phyloP scores from a whole-genome alignment of 2,797 vertebrate genomes.

The Mormyrus hasselquistii region DNA sequence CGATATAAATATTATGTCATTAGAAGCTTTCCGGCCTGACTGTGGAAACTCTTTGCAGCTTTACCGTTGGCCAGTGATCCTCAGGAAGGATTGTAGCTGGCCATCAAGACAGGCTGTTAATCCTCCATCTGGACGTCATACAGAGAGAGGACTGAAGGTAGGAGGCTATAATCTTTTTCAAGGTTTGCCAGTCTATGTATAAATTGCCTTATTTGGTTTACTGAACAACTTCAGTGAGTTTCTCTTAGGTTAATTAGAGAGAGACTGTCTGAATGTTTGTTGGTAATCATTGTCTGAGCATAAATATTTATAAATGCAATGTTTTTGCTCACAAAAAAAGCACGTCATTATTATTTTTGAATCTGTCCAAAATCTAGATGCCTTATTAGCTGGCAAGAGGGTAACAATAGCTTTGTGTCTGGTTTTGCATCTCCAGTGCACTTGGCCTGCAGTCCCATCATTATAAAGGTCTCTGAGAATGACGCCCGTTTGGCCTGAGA shows the following conservation, averaged over 20 bases:
- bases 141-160: not conserved
- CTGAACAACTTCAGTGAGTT: not conserved
- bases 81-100: not conserved
- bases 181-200: not conserved
- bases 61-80: not conserved
- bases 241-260: not conserved
- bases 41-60: not conserved
- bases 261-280: not conserved
- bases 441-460: not conserved
- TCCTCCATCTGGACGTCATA: conserved; percentile 1
- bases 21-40: not conserved
- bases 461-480: not conserved
- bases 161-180: not conserved
- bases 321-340: not conserved
- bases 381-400: not conserved
- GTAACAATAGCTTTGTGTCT: not conserved
- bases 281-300: not conserved
- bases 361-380: not conserved
- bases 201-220: not conserved
- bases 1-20: not conserved
- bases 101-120: not conserved
- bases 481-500: not conserved
- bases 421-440: not conserved
- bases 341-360: not conserved
- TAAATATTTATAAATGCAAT: not conserved